A percentile compares a stretch with the other conserved stretches of the same genome.
These are phyloP conservation scores for Oikopleura albicans DNA, from an alignment of 23 tunicate species.

Conservation along the genomic window DNA sequence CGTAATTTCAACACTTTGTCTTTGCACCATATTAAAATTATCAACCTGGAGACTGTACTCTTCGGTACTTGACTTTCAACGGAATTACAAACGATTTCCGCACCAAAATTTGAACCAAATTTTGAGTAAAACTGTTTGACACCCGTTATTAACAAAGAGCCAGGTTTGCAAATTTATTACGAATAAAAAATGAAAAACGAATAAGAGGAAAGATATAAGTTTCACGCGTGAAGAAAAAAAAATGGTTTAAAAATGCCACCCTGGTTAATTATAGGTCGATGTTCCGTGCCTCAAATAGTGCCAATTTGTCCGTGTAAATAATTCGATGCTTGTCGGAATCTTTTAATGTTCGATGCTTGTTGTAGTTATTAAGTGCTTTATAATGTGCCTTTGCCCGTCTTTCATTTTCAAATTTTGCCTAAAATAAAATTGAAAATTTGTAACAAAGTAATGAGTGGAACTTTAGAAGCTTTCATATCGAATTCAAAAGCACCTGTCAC, in stretches of 20 bases:
- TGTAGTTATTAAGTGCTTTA: slow-evolving; percentile 7
- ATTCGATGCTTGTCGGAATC: background rate
- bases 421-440: too few species aligned
- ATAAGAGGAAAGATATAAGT: too few species aligned
- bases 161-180: too few species aligned
- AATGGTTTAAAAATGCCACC: too few species aligned
- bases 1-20: background rate
- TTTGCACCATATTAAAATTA: background rate
- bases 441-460: too few species aligned
- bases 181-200: too few species aligned
- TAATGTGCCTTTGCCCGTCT: slow-evolving; percentile 11
- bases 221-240: too few species aligned
- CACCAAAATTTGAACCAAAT: background rate
- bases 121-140: background rate
- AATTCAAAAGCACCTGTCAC: too few species aligned
- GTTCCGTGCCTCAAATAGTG: slow-evolving; percentile 3
- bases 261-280: too few species aligned
- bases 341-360: background rate
- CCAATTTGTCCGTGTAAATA: background rate
- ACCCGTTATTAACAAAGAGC: background rate
- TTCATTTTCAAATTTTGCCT: slow-evolving; percentile 12
- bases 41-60: background rate
- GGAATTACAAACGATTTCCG: background rate
- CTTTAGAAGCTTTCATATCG: too few species aligned
- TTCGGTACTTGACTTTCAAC: background rate